phyloP scores from a whole-genome alignment of 2,888 invertebrate genomes.

The Philhelius pedissequus region DNA sequence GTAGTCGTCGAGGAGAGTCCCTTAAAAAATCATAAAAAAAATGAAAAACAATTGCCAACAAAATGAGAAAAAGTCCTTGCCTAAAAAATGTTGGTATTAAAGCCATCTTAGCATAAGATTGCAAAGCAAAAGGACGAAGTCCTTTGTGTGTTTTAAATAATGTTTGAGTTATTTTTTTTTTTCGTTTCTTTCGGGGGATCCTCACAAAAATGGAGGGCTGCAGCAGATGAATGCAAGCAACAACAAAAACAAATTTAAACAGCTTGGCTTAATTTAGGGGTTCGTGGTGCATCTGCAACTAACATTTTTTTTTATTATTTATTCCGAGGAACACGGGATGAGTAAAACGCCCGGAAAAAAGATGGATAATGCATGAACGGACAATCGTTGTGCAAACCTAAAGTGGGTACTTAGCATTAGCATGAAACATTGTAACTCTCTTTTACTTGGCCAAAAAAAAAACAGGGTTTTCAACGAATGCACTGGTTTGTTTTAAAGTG shows the following conservation, averaged over 20 bases:
- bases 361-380: conserved; percentile 41
- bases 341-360: not conserved
- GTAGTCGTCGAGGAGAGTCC: not conserved
- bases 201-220: conserved; percentile 23
- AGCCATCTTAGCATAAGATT: conserved; percentile 35
- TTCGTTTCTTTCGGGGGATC: not conserved
- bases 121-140: not conserved
- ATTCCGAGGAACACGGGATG: not conserved
- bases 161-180: conserved; percentile 9
- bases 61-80: conserved; percentile 56
- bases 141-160: conserved; percentile 34
- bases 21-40: conserved; percentile 14
- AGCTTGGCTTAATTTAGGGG: conserved; percentile 57
- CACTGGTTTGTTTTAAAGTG: conserved; percentile 14
- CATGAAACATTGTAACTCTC: conserved; percentile 54
- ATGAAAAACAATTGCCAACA: conserved; percentile 21
- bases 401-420: conserved; percentile 66
- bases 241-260: conserved; percentile 17
- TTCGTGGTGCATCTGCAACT: conserved; percentile 51
- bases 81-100: conserved; percentile 52
- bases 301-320: conserved; percentile 1
- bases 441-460: not conserved
- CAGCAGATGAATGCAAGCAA: not conserved
- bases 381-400: conserved; percentile 40
- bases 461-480: not conserved